Evolutionary conservation across 2,888 invertebrate genomes (phyloP).

Genomic region (Brachyopa scutellaris): DNA sequence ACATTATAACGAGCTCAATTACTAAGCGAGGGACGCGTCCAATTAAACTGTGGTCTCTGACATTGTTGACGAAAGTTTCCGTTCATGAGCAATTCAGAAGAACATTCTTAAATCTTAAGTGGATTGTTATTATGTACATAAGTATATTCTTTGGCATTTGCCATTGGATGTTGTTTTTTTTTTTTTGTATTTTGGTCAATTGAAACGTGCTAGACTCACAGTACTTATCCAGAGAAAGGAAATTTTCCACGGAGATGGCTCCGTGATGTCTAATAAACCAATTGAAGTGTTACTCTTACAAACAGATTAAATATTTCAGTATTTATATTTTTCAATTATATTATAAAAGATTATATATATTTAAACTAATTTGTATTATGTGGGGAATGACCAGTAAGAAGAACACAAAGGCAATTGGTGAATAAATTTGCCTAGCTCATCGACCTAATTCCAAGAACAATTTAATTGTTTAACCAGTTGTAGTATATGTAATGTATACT

Average conservation of each 20-base stretch:
- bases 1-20: not conserved
- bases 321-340: no score
- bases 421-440: no score
- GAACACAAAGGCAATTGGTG: no score
- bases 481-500: no score
- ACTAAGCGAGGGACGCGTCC: constrained; percentile 12
- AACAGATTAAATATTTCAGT: constrained; percentile 20
- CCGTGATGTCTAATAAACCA: not conserved
- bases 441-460: no score
- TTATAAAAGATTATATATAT: no score
- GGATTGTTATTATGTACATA: no score
- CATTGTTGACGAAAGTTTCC: constrained; percentile 17
- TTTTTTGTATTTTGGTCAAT: not conserved
- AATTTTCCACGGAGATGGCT: not conserved
- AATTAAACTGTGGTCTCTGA: constrained; percentile 11
- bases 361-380: no score
- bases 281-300: constrained; percentile 27
- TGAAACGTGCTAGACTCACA: not conserved
- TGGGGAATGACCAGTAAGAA: no score
- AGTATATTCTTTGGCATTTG: not conserved
- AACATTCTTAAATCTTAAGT: constrained; percentile 7
- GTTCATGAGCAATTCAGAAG: not conserved
- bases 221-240: not conserved
- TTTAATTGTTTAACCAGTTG: no score
- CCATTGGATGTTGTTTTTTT: not conserved